Base-by-base conservation (phyloP, 2,113 vertebrate species). In the Fregetta grallaria region DNA sequence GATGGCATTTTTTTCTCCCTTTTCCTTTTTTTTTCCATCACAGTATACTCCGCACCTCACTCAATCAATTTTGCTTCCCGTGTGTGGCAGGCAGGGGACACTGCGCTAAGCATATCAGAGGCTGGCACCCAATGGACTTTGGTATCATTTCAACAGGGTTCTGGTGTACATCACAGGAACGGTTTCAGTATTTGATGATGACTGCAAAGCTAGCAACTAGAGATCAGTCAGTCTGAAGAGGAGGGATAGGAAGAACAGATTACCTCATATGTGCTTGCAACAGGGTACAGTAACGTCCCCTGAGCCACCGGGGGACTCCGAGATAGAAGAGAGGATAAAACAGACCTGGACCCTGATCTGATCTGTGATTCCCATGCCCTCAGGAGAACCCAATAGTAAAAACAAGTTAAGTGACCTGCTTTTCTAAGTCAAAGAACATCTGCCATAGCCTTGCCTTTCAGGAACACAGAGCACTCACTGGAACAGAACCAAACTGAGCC, bases 41-140 rank as follows among this genome's bases (percentile, higher is more conserved):
- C 52, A 61, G 52, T 89, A 80, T 97, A 96, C 58, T 71, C 40
- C 55, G 58, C 53, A 73, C 30, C 38, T 80, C 73, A 70, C 36
- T 66, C 87, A 91, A 94, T 67, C 82, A 93, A 93, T 96, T 95
- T 96, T 96, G 66, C 72, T 97, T 94, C 85, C 29, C 79, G 29
- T 40, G 27, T 36, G 72, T 52, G 66, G 30, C 17, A 30, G 71
- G 75, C 86, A 93, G n/a, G n/a, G 63, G 74, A 74, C 56, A 90
- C 42, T 56, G 70, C 22, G 30, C 86, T 85, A 94, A 96, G 77
- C 50, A 44, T 38, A 75, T 66, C 66, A 84, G 79, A 94, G 59
- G 71, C 26, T 42, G 20, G 38, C 53, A 74, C 47, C 27, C 63
- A 42, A 42, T 15, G 40, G 77, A 73, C n/a, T 67, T 70, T 26